Evolutionary conservation across 1,140 invertebrate species (phyloP).

Genomic region (Akabosia matsudoensis): DNA sequence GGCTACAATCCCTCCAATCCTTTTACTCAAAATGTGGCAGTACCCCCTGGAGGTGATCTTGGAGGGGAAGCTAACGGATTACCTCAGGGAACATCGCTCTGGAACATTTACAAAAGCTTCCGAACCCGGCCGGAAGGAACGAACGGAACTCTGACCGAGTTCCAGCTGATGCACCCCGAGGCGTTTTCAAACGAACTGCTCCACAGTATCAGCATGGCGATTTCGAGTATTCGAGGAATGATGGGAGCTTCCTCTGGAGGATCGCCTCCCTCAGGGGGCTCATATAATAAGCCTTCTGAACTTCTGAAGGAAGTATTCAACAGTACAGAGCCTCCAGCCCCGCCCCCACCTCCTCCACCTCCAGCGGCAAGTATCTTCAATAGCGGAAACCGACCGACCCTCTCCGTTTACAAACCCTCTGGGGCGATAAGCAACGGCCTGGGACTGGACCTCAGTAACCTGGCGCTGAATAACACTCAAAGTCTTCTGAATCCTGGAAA

Average conservation of each 20-base stretch:
- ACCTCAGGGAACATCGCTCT: not conserved
- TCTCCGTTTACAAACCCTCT: not conserved
- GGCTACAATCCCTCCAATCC: not conserved
- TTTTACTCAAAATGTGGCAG: not conserved
- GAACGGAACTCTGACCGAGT: not conserved
- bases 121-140: not conserved
- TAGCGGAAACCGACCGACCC: not conserved
- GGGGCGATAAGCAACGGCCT: not conserved
- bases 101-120: slow-evolving; percentile 15
- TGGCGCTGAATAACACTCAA: not conserved
- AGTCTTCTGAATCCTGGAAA: not conserved
- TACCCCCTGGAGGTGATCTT: not conserved
- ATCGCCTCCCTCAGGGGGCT: not conserved
- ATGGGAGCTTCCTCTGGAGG: not conserved
- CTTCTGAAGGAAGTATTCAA: not conserved
- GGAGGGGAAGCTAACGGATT: not conserved
- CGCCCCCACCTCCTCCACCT: not conserved
- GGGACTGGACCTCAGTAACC: not conserved
- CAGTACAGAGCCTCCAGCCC: not conserved
- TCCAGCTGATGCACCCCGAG: not conserved
- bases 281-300: not conserved
- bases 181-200: not conserved
- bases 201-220: not conserved
- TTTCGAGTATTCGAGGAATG: not conserved
- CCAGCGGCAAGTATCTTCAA: not conserved